phyloP scores from a whole-genome alignment of 2,797 vertebrate genomes.

The Microctenopoma steveboyesi region DNA sequence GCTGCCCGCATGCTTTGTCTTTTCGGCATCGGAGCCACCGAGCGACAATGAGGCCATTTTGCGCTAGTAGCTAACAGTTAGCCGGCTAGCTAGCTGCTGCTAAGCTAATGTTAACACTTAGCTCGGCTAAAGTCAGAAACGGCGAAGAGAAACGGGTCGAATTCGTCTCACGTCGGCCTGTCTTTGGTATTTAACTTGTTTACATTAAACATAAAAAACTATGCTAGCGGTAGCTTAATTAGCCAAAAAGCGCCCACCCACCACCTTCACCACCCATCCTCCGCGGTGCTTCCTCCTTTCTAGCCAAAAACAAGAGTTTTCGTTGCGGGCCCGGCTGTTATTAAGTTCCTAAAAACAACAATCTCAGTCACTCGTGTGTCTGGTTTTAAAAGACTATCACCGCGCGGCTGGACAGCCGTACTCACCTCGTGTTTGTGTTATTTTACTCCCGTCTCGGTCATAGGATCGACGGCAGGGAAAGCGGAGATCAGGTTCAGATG shows the following conservation, averaged over 20 bases:
- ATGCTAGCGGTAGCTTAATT: conserved; percentile 60
- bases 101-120: conserved; percentile 24
- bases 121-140: conserved; percentile 16
- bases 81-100: conserved; percentile 44
- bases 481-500: conserved; percentile 81
- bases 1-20: conserved; percentile 82
- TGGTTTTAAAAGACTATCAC: conserved; percentile 6
- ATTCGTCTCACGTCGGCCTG: neutral
- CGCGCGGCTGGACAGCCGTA: neutral
- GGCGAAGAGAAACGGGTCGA: neutral
- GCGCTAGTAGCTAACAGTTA: conserved; percentile 75
- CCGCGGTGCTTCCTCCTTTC: conserved; percentile 72
- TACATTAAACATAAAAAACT: neutral
- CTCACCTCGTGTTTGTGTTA: conserved; percentile 79
- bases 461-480: conserved; percentile 79
- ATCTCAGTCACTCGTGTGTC: conserved; percentile 11
- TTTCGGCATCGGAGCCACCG: conserved; percentile 62
- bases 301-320: conserved; percentile 72
- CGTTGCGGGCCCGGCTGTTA: conserved; percentile 47
- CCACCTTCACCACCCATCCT: conserved; percentile 47
- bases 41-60: conserved; percentile 85
- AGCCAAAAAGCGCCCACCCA: conserved; percentile 65
- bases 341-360: conserved; percentile 57
- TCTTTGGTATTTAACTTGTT: neutral
- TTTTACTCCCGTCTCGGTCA: conserved; percentile 81